Percentiles rank a stretch among this genome's conserved stretches.
Conservation (phyloP, 1,140 invertebrate species). For the Drosophila pachea region DNA sequence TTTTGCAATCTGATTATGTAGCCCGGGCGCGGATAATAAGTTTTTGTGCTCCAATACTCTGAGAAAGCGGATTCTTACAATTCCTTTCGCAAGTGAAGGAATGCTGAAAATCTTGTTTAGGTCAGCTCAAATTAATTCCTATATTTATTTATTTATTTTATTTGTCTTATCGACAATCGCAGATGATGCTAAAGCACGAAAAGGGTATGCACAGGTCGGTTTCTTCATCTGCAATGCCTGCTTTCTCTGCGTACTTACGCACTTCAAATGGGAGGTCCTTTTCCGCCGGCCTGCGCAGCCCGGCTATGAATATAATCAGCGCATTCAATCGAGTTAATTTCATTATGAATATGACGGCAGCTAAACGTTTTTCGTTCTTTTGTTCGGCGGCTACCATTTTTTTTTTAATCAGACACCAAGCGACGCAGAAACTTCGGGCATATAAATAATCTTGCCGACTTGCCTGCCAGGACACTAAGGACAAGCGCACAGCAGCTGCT, state of each 20-base stretch:
- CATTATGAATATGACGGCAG: constrained; percentile 61
- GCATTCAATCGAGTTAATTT: constrained; percentile 69
- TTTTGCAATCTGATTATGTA: constrained; percentile 68
- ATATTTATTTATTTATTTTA: too few species aligned
- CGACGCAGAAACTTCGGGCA: constrained; percentile 47
- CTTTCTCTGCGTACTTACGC: constrained; percentile 38
- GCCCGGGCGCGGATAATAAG: constrained; percentile 54
- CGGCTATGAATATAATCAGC: constrained; percentile 65
- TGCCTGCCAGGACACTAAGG: constrained; percentile 44
- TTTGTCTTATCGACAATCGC: too few species aligned
- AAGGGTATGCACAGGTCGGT: constrained; percentile 13
- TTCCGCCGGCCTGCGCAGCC: constrained; percentile 4
- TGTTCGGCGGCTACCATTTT: constrained; percentile 16
- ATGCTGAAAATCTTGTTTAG: background rate
- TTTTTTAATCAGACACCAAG: constrained; percentile 37
- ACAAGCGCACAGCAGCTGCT: constrained; percentile 51
- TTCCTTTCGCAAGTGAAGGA: background rate
- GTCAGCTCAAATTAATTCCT: too few species aligned
- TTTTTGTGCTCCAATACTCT: constrained; percentile 52
- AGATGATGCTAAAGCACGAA: too few species aligned
- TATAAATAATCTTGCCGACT: constrained; percentile 72
- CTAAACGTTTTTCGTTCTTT: constrained; percentile 46
- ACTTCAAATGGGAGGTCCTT: constrained; percentile 24
- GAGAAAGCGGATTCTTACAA: constrained; percentile 15
- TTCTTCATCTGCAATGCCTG: background rate